A percentile compares a stretch with the other conserved stretches of the same genome.
Conservation (phyloP, 1,140 invertebrate species). For the Agraylea sexmaculata region DNA sequence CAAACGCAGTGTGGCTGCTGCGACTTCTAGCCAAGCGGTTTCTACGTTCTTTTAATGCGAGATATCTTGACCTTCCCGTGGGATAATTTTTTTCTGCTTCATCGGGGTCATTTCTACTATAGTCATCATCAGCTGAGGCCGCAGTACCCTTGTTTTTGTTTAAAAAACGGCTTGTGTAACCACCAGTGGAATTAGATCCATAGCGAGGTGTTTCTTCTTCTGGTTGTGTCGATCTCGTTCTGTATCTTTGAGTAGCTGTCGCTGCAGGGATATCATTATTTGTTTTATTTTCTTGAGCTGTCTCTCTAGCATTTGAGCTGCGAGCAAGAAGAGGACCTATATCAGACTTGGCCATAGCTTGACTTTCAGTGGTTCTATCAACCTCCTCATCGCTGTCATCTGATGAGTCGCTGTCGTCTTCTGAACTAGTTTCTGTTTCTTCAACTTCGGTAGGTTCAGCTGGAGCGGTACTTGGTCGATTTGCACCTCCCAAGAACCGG, state of each 20-base stretch:
- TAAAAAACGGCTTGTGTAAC: slow-evolving; percentile 63
- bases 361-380: slow-evolving; percentile 42
- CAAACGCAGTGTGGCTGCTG: slow-evolving; percentile 72
- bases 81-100: slow-evolving; percentile 47
- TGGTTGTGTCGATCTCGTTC: slow-evolving; percentile 41
- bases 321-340: slow-evolving; percentile 66
- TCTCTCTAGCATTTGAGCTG: slow-evolving; percentile 57
- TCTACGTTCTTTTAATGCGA: slow-evolving; percentile 68
- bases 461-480: slow-evolving; percentile 48
- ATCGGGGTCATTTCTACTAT: no score
- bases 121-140: slow-evolving; percentile 51
- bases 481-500: slow-evolving; percentile 57
- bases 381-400: slow-evolving; percentile 47
- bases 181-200: slow-evolving; percentile 27
- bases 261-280: no score
- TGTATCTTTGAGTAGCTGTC: slow-evolving; percentile 33
- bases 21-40: slow-evolving; percentile 68
- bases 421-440: slow-evolving; percentile 63
- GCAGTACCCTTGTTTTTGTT: slow-evolving; percentile 71
- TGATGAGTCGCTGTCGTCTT: slow-evolving; percentile 57
- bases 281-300: slow-evolving; percentile 38
- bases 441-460: slow-evolving; percentile 44
- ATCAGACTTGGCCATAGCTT: slow-evolving; percentile 63
- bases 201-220: slow-evolving; percentile 45
- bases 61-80: slow-evolving; percentile 61